Base-by-base conservation (phyloP, 2,888 invertebrate species). In the Eupithecia subfuscata region DNA sequence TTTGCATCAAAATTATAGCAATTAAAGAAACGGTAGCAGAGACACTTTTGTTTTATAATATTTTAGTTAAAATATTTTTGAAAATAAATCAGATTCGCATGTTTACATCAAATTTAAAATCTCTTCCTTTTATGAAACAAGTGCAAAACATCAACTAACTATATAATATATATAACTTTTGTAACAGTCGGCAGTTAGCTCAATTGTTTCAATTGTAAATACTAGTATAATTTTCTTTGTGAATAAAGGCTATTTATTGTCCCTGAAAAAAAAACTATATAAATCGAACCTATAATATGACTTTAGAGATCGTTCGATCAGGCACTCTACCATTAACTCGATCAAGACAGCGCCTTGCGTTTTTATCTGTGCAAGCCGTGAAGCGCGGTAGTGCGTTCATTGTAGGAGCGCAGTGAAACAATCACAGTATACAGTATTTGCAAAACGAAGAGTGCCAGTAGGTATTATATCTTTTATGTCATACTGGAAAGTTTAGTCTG, bases 321-420 rank as follows among this genome's bases (percentile, higher is more conserved):
- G 18, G 18, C 11, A 67, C 34, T 30, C 37, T 37, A 30, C 18
- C 16, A 18, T n/a, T n/a, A 37, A 30, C 18, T 64, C 34, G 16
- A 48, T n/a, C 8, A 30, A 63, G 16, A 30, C 18, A 73, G 81
- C 86, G 88, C 89, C 89, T 90, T 80, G 43, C 48, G 14, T 75
- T 84, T 84, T 82, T 75, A 76, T 81, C 45, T 75, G 69, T 82
- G 88, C 88, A 88, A 84, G 65, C 71, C 56, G 67, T 78, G 67
- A n/a, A 25, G 34, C 69, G 74, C 67, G 60, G 30, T 64, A 43
- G 63, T 37, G 14, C 30, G 16, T 30, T 73, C 0, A 12, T 37
- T 37, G 45, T 18, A 79, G 80, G 80, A 76, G 75, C 22, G 60
- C 12, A 64, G 16, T 60, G 52, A 73, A 43, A 64, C 11, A 11